Evolutionary conservation across 2,888 invertebrate genomes (phyloP).

Genomic region (Caenorhabditis becei): DNA sequence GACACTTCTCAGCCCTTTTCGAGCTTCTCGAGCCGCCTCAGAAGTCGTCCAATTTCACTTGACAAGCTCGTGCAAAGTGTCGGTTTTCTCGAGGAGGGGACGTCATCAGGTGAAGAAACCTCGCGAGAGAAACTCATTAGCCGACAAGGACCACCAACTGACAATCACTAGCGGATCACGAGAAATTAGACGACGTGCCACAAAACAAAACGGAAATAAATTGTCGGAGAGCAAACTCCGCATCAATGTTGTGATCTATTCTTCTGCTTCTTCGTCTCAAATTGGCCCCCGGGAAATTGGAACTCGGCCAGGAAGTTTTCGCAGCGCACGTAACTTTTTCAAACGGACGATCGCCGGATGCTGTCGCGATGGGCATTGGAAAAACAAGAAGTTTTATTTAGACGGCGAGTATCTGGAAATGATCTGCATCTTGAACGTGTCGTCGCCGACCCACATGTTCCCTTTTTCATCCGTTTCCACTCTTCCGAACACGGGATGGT

Average conservation of each 20-base stretch:
- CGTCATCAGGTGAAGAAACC: conserved; percentile 39
- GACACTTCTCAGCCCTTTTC: conserved; percentile 1
- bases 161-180: conserved; percentile 19
- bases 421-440: conserved; percentile 19
- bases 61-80: conserved; percentile 28
- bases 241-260: conserved; percentile 35
- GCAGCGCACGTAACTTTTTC: conserved; percentile 44
- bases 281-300: conserved; percentile 51
- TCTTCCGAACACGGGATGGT: conserved; percentile 14
- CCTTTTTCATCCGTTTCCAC: conserved; percentile 43
- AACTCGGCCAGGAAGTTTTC: conserved; percentile 48
- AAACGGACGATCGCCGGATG: conserved; percentile 17
- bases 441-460: conserved; percentile 41
- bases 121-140: conserved; percentile 36
- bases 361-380: background rate
- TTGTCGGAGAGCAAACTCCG: conserved; percentile 22
- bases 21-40: background rate
- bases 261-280: conserved; percentile 46
- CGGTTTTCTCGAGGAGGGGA: conserved; percentile 29
- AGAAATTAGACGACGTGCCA: conserved; percentile 32
- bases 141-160: conserved; percentile 36
- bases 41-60: conserved; percentile 44
- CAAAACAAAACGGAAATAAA: conserved; percentile 3
- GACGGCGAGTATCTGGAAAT: conserved; percentile 23
- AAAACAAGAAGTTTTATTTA: background rate